Evolutionary conservation across 2,797 vertebrate species (phyloP).

Genomic region (Channa striata): DNA sequence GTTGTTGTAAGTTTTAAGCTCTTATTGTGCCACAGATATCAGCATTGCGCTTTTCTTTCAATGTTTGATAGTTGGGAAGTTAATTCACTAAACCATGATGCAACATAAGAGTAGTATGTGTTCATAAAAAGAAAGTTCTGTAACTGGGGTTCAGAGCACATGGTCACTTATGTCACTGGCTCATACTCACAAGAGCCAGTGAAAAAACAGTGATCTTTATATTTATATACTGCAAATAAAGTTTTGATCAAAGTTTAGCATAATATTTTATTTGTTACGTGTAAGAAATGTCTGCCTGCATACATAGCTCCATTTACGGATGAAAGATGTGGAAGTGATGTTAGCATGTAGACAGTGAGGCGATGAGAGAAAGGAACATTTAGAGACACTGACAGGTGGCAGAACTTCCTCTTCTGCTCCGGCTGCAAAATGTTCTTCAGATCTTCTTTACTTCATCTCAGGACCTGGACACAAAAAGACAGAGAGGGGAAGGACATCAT

Average conservation of each 20-base stretch:
- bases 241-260: too few relatives aligned
- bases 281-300: background rate
- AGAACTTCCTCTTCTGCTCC: slow-evolving; percentile 35
- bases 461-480: slow-evolving; percentile 19
- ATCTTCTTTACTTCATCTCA: slow-evolving; percentile 26
- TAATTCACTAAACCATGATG: too few relatives aligned
- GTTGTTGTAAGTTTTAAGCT: too few relatives aligned
- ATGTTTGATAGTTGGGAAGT: too few relatives aligned
- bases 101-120: too few relatives aligned
- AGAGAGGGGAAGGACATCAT: slow-evolving; percentile 28
- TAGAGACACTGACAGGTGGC: slow-evolving; percentile 49
- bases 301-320: background rate
- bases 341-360: background rate
- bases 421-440: slow-evolving; percentile 50
- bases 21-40: background rate
- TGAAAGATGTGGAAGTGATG: slow-evolving; percentile 8
- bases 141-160: background rate
- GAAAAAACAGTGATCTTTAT: too few relatives aligned
- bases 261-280: background rate
- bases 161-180: background rate
- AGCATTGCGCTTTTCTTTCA: background rate
- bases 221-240: too few relatives aligned
- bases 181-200: too few relatives aligned
- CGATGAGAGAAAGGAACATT: slow-evolving; percentile 15
- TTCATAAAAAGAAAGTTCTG: too few relatives aligned